Base-by-base conservation (phyloP, 2,888 invertebrate species). In the Aproaerema taeniolella region DNA sequence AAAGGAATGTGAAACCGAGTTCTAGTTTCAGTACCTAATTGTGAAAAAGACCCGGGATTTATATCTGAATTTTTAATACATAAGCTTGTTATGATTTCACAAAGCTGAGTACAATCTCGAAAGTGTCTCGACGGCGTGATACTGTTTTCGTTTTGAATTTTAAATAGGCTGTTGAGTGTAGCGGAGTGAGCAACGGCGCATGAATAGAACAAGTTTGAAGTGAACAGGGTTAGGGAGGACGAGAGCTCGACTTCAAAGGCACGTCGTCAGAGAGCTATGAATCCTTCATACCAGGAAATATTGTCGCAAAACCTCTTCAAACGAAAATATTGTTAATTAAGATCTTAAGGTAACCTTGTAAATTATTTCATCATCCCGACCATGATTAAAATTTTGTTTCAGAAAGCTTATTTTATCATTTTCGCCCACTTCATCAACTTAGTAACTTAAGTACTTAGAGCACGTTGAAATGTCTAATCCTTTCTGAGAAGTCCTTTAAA, bases 161-260 rank as follows among this genome's bases (percentile, higher is more conserved):
- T 38, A 44, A 40, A 44, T 29, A 40, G 46, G 37, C 42, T 15
- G 40, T 25, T 14, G 47, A 39, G 42, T 30, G 31, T 16, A 47
- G 34, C 31, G 34, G 32, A 33, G 40, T 45, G 45, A 52, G 54
- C 55, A 53, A 46, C 54, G 55, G 45, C 50, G 53, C 53, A 55
- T 59, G 53, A 65, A 60, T 53, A 55, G 58, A 48, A 49, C 51
- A 66, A 67, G 56, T 63, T 65, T 59, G 50, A 58, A 67, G 61
- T 57, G 57, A 59, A 52, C 49, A 51, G 53, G 55, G 53, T 55
- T 50, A 49, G 53, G 51, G 56, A 62, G 53, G 61, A 58, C 62
- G 63, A 58, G 57, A 60, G 58, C 55, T 52, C 48, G 54, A 55
- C 57, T 57, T 60, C 60, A 63, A 63, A 63, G 64, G 52, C 51